A percentile compares a stretch with the other conserved stretches of the same genome.
phyloP scores from a whole-genome alignment of 1,140 invertebrate genomes.

The Copidosoma floridanum region DNA sequence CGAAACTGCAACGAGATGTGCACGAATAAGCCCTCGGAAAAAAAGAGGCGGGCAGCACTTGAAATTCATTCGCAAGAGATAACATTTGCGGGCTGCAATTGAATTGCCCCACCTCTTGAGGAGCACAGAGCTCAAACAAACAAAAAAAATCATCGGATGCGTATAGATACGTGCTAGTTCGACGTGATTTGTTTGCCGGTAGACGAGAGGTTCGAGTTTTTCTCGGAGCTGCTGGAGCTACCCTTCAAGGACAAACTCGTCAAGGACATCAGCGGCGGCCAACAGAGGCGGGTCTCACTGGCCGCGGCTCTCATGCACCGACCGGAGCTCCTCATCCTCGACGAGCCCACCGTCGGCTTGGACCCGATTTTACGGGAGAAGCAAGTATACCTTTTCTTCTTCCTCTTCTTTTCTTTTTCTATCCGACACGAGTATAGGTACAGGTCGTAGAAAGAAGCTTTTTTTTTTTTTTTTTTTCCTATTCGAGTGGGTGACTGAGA shows the following conservation, averaged over 20 bases:
- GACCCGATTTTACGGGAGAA: slow-evolving; percentile 85
- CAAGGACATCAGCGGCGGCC: slow-evolving; percentile 79
- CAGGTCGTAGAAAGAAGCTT: too few relatives aligned
- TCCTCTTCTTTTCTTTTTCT: slow-evolving; percentile 38
- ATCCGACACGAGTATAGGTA: too few relatives aligned
- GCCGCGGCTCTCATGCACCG: slow-evolving; percentile 84
- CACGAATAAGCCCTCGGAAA: too few relatives aligned
- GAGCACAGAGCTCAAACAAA: too few relatives aligned
- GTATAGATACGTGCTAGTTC: background rate
- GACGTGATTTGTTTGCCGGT: too few relatives aligned
- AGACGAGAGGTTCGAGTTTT: slow-evolving; percentile 65
- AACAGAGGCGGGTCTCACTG: slow-evolving; percentile 83
- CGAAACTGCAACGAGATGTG: too few relatives aligned
- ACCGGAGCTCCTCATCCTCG: slow-evolving; percentile 84
- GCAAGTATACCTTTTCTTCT: slow-evolving; percentile 54
- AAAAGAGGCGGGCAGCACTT: too few relatives aligned
- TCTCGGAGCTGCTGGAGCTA: slow-evolving; percentile 72
- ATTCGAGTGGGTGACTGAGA: too few relatives aligned
- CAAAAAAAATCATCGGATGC: background rate
- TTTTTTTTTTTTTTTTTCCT: too few relatives aligned
- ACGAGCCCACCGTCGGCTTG: slow-evolving; percentile 90
- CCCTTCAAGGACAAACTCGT: slow-evolving; percentile 64
- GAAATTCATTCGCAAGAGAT: too few relatives aligned
- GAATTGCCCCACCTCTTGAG: too few relatives aligned
- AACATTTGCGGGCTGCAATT: too few relatives aligned